Evolutionary conservation across 1,140 invertebrate genomes (phyloP).

Genomic region (Pentalonia nigronervosa): DNA sequence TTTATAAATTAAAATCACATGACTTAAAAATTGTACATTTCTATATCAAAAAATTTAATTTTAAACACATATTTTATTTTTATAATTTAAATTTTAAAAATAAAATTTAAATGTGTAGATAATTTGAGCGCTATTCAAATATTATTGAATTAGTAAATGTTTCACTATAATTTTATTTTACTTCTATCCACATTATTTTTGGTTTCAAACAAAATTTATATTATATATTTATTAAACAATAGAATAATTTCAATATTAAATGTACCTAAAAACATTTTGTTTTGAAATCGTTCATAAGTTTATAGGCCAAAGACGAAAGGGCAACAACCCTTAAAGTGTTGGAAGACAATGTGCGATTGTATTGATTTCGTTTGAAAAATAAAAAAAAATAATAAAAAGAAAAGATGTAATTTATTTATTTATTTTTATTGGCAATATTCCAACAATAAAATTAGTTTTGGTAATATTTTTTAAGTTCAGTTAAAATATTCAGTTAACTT

Average conservation of each 20-base stretch:
- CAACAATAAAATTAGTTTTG: constrained; percentile 19
- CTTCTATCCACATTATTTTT: neutral
- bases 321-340: constrained; percentile 51
- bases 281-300: constrained; percentile 41
- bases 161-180: neutral
- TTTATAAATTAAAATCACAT: neutral
- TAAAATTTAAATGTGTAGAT: neutral
- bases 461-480: neutral
- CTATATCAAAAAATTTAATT: neutral
- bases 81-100: neutral
- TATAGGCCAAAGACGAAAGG: constrained; percentile 51
- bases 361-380: constrained; percentile 55
- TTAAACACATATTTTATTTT: neutral
- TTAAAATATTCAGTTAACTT: neutral
- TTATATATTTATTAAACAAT: neutral
- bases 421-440: constrained; percentile 12
- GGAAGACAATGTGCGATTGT: constrained; percentile 44
- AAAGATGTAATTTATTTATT: constrained; percentile 6
- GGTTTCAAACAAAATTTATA: neutral
- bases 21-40: too few species aligned
- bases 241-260: neutral
- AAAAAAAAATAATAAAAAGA: constrained; percentile 8
- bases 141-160: neutral
- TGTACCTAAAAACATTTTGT: neutral
- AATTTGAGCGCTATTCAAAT: neutral